Percentiles rank a stretch among this genome's conserved stretches.
These are phyloP conservation scores for Drosophila vallismaia DNA, from an alignment of 2,888 invertebrate species.

Conservation along the genomic window DNA sequence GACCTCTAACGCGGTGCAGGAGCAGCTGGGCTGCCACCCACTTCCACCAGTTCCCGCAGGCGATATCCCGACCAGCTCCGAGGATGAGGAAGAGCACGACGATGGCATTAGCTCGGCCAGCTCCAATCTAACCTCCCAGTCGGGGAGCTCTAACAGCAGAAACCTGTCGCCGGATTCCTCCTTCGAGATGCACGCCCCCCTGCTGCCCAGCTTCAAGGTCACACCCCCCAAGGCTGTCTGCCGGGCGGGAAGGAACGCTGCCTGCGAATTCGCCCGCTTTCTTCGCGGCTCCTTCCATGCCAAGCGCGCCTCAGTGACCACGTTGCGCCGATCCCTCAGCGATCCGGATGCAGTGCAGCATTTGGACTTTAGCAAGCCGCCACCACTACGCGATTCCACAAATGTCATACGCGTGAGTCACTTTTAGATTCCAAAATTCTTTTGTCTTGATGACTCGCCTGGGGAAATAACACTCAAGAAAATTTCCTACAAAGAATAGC, in stretches of 20 bases:
- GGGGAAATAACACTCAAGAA: neutral
- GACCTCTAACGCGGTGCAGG: conserved; percentile 29
- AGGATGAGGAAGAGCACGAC: conserved; percentile 67
- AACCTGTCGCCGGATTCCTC: conserved; percentile 81
- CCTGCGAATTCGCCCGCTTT: conserved; percentile 80
- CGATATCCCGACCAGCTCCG: conserved; percentile 44
- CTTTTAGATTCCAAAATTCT: conserved; percentile 71
- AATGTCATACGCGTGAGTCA: conserved; percentile 82
- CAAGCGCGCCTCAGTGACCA: conserved; percentile 81
- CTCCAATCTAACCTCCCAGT: conserved; percentile 60
- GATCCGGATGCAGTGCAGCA: conserved; percentile 81
- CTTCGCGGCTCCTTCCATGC: conserved; percentile 81
- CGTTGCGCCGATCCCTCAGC: conserved; percentile 82
- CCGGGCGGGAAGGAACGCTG: conserved; percentile 72
- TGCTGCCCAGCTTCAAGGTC: conserved; percentile 82
- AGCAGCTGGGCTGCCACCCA: conserved; percentile 61
- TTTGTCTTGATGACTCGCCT: neutral
- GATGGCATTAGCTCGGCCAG: conserved; percentile 80
- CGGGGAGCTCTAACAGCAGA: conserved; percentile 55
- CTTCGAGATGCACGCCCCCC: conserved; percentile 82
- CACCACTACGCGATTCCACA: conserved; percentile 64
- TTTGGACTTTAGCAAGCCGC: conserved; percentile 67
- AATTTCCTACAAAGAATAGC: neutral
- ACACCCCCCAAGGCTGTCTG: conserved; percentile 77
- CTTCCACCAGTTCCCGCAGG: conserved; percentile 33